Conservation (phyloP, 2,797 vertebrate species). For the Galago senegalensis region DNA sequence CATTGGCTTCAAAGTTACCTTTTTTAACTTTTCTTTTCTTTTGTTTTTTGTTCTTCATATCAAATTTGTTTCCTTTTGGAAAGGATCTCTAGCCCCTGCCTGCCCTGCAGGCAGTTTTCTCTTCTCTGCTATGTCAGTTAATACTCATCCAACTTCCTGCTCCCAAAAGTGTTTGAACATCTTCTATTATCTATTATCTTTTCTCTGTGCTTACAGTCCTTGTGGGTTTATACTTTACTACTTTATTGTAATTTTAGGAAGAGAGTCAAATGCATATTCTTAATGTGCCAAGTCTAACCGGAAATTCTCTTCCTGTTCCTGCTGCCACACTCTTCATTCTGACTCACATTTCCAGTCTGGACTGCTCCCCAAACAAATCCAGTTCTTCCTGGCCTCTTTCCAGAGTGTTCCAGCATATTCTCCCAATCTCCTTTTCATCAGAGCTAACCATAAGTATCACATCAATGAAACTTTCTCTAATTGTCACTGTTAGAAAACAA, state of each 20-base stretch:
- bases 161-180: neutral
- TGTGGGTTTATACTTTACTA: conserved; percentile 50
- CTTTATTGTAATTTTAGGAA: conserved; percentile 53
- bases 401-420: neutral
- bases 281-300: conserved; percentile 25
- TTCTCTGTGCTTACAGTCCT: conserved; percentile 2
- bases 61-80: conserved; percentile 30
- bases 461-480: neutral
- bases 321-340: neutral
- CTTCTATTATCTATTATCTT: conserved; percentile 24
- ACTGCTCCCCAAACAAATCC: neutral
- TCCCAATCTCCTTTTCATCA: neutral
- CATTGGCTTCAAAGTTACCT: neutral
- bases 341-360: neutral
- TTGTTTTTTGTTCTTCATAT: neutral
- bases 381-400: neutral
- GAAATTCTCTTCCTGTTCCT: conserved; percentile 39
- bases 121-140: conserved; percentile 32
- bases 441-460: neutral
- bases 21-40: neutral
- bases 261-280: conserved; percentile 8
- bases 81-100: neutral
- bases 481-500: neutral
- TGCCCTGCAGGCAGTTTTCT: neutral
- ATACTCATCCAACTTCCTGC: neutral